Conservation (phyloP, 2,888 invertebrate genomes). For the Diachrysia chrysitis region DNA sequence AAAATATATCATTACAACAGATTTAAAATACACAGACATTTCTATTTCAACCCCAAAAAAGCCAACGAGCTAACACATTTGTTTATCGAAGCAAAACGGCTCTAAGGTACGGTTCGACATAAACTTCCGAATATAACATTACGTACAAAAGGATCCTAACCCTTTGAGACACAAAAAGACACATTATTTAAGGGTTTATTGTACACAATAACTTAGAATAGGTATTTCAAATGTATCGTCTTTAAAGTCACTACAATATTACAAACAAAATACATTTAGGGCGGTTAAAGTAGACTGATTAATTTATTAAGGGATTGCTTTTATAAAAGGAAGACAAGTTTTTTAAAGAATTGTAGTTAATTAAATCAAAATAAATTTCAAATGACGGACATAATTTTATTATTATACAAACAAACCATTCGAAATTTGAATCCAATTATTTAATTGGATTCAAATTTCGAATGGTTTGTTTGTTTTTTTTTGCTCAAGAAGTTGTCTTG, state of each 20-base stretch:
- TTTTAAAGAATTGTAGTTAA: neutral
- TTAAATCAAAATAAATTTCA: neutral
- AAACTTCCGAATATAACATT: slow-evolving; percentile 43
- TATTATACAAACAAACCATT: too few species aligned
- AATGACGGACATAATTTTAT: too few species aligned
- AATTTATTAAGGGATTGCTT: neutral
- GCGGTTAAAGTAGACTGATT: neutral
- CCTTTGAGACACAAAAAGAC: slow-evolving; percentile 60
- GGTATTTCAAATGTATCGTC: slow-evolving; percentile 21
- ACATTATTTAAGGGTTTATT: slow-evolving; percentile 52
- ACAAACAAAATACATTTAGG: neutral
- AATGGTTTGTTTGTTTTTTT: neutral
- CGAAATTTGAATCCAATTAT: too few species aligned
- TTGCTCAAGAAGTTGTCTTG: neutral
- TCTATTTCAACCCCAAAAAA: slow-evolving; percentile 17
- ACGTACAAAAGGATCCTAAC: slow-evolving; percentile 48
- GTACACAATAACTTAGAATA: slow-evolving; percentile 39
- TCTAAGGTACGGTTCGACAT: slow-evolving; percentile 33
- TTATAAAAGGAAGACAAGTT: neutral
- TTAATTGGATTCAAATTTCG: slow-evolving; percentile 4
- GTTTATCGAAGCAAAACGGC: slow-evolving; percentile 26
- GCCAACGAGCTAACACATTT: slow-evolving; percentile 28
- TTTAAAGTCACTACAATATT: slow-evolving; percentile 24
- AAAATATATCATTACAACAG: neutral
- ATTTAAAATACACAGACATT: neutral